Base-by-base conservation (phyloP, 2,797 vertebrate genomes). In the Pachyuromys duprasi region DNA sequence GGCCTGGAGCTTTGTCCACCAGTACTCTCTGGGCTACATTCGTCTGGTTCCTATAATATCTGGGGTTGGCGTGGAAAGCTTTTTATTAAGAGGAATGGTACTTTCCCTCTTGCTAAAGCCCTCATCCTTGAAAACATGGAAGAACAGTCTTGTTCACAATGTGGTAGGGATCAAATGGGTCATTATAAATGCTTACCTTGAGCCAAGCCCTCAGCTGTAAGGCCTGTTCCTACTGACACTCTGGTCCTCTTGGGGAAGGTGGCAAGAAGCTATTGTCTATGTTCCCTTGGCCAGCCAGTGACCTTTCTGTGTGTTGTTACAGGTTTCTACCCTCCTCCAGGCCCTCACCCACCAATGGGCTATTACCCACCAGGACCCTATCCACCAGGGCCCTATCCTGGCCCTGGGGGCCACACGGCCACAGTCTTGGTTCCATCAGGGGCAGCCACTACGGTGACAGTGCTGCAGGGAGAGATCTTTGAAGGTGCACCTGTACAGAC, bases 391-490 rank as follows among this genome's bases (percentile, higher is more conserved):
- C 98, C 98, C 82, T 99, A 99, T 83, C 98, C 99, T 28, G 98
- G 99, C 55, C 98, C 99, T 2, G 98, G 99, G 0, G 99, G 99
- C 94, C 99, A 99, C 97, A 99, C 99, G 0, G 99, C 99, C 4
- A 99, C 99, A 0, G 99, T 99, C 91, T 98, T 99, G 4, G 99
- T 99, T 42, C 99, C 99, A 0, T 99, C 99, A 0, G 99, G 99
- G 55, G 98, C 99, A 0, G 98, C 99, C 93, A 99, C 99, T 96
- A 99, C 99, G 0, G 99, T 99, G 97, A 99, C 99, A 0, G 99
- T 99, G 81, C 98, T 99, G 96, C 99, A 99, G 98, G 99, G 99
- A 0, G 99, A 99, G 98, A 99, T 99, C 98, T 99, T 99, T 98
- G 99, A 99, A 98, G 99, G 99, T 0, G 98, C 99, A 1, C 99